Evolutionary conservation across 2,888 invertebrate genomes (phyloP), one percentile per base, ranked within the genome.

Genomic region (Cantharis flavilabris): DNA sequence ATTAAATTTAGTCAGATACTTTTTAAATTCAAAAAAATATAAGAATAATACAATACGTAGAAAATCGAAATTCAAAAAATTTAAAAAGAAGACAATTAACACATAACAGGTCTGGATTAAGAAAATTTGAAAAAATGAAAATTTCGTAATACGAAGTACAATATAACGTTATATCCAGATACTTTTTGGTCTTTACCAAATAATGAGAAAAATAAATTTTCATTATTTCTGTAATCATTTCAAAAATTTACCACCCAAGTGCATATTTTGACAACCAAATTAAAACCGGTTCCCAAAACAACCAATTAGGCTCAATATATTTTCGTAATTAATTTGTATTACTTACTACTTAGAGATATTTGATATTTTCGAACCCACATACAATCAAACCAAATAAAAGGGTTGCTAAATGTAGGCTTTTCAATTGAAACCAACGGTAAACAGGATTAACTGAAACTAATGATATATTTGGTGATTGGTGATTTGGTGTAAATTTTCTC

Each of bases 1-100:
- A 85, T 85, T 85, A 84, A 84, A 84, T 85, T 85, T 84, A 83
- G 80, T 78, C 81, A 82, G 83, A 83, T 85, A 84, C 67, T 64
- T 79, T 77, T 72, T 76, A n/a, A n/a, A n/a, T n/a, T n/a, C n/a
- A n/a, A n/a, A n/a, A n/a, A n/a, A n/a, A n/a, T n/a, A n/a, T n/a
- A n/a, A n/a, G n/a, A n/a, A n/a, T n/a, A n/a, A n/a, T n/a, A n/a
- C n/a, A n/a, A n/a, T n/a, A n/a, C n/a, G n/a, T n/a, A n/a, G n/a
- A n/a, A n/a, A n/a, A n/a, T n/a, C n/a, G n/a, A n/a, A n/a, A n/a
- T n/a, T n/a, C n/a, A n/a, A n/a, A n/a, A n/a, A n/a, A n/a, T n/a
- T n/a, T n/a, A n/a, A n/a, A n/a, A n/a, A n/a, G n/a, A n/a, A n/a
- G n/a, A n/a, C n/a, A n/a, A n/a, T n/a, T n/a, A n/a, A n/a, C n/a